Evolutionary conservation across 2,113 vertebrate genomes (phyloP).

Genomic region (Labeo catla): DNA sequence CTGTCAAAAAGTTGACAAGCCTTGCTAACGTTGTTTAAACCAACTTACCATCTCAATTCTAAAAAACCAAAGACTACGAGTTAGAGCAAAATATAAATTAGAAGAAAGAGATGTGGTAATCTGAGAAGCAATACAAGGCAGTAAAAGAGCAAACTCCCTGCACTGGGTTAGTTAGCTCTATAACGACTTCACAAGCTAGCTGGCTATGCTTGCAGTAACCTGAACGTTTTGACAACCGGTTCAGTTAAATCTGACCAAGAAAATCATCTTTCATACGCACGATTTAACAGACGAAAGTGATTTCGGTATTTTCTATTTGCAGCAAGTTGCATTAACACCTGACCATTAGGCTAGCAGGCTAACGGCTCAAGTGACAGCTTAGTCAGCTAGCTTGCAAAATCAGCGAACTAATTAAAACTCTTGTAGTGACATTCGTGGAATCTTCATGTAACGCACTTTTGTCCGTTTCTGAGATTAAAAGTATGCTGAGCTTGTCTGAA

Average conservation of each 20-base stretch:
- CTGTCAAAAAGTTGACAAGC: constrained; percentile 31
- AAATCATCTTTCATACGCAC: neutral
- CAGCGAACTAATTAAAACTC: constrained; percentile 20
- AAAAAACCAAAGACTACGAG: constrained; percentile 48
- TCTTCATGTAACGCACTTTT: constrained; percentile 45
- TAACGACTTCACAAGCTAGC: constrained; percentile 12
- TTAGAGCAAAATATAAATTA: constrained; percentile 34
- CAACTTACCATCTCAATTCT: constrained; percentile 53
- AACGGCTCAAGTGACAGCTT: constrained; percentile 21
- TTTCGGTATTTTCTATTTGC: neutral
- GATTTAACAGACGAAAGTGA: neutral
- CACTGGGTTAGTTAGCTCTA: neutral
- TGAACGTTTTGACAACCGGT: neutral
- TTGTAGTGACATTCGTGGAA: constrained; percentile 30
- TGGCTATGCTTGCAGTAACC: constrained; percentile 25
- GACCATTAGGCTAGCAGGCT: constrained; percentile 5
- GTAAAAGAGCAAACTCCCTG: constrained; percentile 12
- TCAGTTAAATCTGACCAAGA: neutral
- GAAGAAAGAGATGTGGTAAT: constrained; percentile 8
- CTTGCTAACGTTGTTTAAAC: constrained; percentile 4
- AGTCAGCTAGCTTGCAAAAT: constrained; percentile 48
- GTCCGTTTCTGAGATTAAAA: constrained; percentile 41
- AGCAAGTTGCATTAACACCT: constrained; percentile 2
- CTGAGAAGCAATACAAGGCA: constrained; percentile 17
- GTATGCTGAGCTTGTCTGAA: constrained; percentile 35